Conservation (phyloP, 2,113 vertebrate species). For the Pseudorasbora parva region DNA sequence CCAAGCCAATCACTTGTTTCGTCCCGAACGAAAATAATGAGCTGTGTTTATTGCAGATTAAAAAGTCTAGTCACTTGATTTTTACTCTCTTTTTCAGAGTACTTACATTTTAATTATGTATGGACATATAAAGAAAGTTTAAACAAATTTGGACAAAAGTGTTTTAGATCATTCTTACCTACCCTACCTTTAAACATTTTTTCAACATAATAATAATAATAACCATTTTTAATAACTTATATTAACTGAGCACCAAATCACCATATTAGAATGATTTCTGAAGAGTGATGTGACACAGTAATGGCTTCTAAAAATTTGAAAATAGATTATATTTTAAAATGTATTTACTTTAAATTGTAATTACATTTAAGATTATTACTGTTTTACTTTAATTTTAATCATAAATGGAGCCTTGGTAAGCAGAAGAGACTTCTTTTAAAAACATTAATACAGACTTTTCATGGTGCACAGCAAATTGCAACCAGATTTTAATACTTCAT, state of each 20-base stretch:
- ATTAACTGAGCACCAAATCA: neutral
- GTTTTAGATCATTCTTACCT: too few species aligned
- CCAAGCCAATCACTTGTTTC: too few species aligned
- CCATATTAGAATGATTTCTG: neutral
- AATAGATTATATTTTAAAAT: too few species aligned
- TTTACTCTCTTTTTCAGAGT: too few species aligned
- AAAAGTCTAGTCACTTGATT: too few species aligned
- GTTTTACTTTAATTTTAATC: neutral
- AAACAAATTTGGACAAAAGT: too few species aligned
- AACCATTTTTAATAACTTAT: neutral
- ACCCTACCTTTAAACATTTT: too few species aligned
- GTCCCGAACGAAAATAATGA: too few species aligned
- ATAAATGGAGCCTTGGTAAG: neutral
- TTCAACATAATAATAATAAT: neutral
- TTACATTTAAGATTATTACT: neutral
- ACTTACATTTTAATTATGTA: too few species aligned
- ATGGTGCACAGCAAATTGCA: neutral
- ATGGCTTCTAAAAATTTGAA: too few species aligned
- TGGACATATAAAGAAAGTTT: too few species aligned
- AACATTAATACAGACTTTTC: neutral
- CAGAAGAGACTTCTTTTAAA: neutral
- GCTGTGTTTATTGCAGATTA: too few species aligned
- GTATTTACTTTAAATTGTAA: neutral
- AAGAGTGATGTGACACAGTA: neutral
- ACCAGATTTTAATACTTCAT: constrained; percentile 23